A percentile compares a stretch with the other conserved stretches of the same genome.
Conservation (phyloP, 2,888 invertebrate species). For the Brenthis daphne region DNA sequence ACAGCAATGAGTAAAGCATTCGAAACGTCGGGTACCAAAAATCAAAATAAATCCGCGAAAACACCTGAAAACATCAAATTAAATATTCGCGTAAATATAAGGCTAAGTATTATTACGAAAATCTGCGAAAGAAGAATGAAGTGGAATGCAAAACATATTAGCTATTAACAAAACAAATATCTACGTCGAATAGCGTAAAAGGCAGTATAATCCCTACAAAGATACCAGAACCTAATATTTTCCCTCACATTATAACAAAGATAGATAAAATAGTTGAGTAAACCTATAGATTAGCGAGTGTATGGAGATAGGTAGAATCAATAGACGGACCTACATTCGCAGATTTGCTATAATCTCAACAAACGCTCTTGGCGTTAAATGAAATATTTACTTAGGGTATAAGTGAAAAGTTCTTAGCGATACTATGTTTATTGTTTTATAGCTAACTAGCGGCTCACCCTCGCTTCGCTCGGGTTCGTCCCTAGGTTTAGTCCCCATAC, state of each 20-base stretch:
- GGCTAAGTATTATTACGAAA: too few relatives aligned
- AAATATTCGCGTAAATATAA: too few relatives aligned
- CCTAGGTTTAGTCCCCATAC: too few relatives aligned
- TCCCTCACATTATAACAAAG: slow-evolving; percentile 22
- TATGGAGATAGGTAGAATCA: slow-evolving; percentile 52
- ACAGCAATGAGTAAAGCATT: too few relatives aligned
- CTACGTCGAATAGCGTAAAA: background rate
- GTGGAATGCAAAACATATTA: too few relatives aligned
- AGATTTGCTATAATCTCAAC: slow-evolving; percentile 70
- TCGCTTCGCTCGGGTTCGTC: too few relatives aligned
- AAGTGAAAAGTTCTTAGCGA: slow-evolving; percentile 37
- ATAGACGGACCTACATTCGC: slow-evolving; percentile 62
- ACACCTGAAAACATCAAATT: too few relatives aligned
- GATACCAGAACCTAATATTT: slow-evolving; percentile 19
- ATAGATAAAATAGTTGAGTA: slow-evolving; percentile 46
- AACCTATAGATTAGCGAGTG: slow-evolving; percentile 61
- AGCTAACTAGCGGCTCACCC: too few relatives aligned
- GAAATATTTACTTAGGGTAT: slow-evolving; percentile 43
- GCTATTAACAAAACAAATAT: too few relatives aligned
- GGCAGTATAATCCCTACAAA: slow-evolving; percentile 12
- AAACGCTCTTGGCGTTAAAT: slow-evolving; percentile 61
- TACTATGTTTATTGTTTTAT: background rate
- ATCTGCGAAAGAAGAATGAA: too few relatives aligned
- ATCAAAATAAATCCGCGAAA: too few relatives aligned
- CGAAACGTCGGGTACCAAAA: too few relatives aligned